These are phyloP conservation scores for Xestia rhomboidea DNA, from an alignment of 2,888 invertebrate species.

Conservation along the genomic window DNA sequence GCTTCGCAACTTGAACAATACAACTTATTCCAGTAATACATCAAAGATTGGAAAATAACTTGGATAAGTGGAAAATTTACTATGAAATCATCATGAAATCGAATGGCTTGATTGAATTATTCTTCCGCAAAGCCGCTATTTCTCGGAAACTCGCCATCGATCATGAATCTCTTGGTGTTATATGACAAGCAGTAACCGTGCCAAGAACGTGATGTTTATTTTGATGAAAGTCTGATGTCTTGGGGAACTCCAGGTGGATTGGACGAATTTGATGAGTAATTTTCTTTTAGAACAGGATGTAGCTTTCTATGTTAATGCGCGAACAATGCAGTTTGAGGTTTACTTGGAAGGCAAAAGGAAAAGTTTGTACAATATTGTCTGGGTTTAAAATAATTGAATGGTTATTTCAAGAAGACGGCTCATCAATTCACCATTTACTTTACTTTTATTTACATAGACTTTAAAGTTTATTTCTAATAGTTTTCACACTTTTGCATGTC, in stretches of 20 bases:
- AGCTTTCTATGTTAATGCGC: conserved; percentile 50
- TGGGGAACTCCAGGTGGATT: conserved; percentile 50
- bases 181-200: conserved; percentile 58
- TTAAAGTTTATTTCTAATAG: not conserved
- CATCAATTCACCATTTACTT: not conserved
- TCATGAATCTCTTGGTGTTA: conserved; percentile 59
- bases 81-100: conserved; percentile 66
- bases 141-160: conserved; percentile 58
- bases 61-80: conserved; percentile 60
- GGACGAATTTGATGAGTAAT: conserved; percentile 45
- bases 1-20: conserved; percentile 57
- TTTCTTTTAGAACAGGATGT: conserved; percentile 43
- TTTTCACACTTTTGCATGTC: not conserved
- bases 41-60: conserved; percentile 61
- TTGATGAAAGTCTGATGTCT: conserved; percentile 48
- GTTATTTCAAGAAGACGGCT: not conserved
- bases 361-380: conserved; percentile 29
- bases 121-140: conserved; percentile 52
- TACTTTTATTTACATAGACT: not conserved
- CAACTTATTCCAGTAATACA: conserved; percentile 53
- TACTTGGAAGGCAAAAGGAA: conserved; percentile 39
- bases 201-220: conserved; percentile 60
- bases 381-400: not conserved
- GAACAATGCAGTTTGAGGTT: conserved; percentile 40
- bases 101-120: conserved; percentile 63